Base-by-base conservation (phyloP, 2,888 invertebrate genomes). In the Idaea straminata region DNA sequence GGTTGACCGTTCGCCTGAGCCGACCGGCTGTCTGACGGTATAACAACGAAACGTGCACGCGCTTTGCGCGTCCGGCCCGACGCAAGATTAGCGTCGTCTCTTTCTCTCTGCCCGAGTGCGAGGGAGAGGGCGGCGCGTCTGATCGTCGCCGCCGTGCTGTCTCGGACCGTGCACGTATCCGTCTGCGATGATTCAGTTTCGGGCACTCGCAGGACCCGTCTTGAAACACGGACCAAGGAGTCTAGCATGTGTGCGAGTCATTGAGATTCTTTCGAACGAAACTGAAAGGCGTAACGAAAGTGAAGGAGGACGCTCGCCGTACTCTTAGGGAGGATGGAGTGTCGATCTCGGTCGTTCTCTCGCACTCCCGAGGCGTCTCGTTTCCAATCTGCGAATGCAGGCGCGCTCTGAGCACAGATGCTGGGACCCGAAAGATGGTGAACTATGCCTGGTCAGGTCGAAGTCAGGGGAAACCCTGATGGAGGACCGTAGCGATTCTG, bases 341-440 rank as follows among this genome's bases (percentile, higher is more conserved):
- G 78, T 78, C 83, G 83, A 73, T 80, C 77, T 76, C 73, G 82
- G 79, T 81, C 80, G 84, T 72, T 65, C 81, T 84, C 81, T 77
- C 93, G 94, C 94, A 94, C 86, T 92, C 92, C 92, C 36, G 36
- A 36, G 36, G 36, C 36, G 36, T 36, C 36, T 36, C 36, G 36
- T 36, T 87, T 81, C 82, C 85, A 88, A 88, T 85, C 78, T 38
- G 81, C 79, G 81, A 82, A 81, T 81, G 83, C 47, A 88, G 92
- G 86, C 87, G 93, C 93, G 93, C 94, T 92, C 79, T 89, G 94
- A 95, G 95, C 94, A 93, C 90, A 94, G 90, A 93, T 92, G 94
- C 92, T 95, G 94, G 93, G 93, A 95, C 94, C 95, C 94, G 94
- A 95, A 95, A 95, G 94, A 95, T 95, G 94, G 94, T 95, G 95